Evolutionary conservation across 1,140 invertebrate species (phyloP).

Genomic region (Ditylenchus dipsaci): DNA sequence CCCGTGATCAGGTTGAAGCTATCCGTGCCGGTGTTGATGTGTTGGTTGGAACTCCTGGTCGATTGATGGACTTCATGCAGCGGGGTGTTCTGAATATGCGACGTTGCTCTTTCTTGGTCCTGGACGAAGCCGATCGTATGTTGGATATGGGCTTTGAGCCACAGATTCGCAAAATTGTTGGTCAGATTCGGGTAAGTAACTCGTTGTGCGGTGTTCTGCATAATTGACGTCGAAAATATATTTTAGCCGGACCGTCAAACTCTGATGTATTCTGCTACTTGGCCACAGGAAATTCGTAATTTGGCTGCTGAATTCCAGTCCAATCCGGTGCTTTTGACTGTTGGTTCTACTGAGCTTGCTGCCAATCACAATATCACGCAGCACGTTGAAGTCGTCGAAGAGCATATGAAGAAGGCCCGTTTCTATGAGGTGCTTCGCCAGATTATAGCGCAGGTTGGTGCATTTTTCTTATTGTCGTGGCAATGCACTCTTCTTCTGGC

Average conservation of each 20-base stretch:
- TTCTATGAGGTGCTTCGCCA: constrained; percentile 42
- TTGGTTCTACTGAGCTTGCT: constrained; percentile 82
- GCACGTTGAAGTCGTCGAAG: constrained; percentile 47
- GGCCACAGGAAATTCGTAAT: constrained; percentile 89
- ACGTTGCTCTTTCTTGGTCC: constrained; percentile 84
- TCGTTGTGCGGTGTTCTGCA: background rate
- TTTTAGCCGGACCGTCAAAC: constrained; percentile 77
- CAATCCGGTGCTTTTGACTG: constrained; percentile 85
- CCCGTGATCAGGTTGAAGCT: constrained; percentile 69
- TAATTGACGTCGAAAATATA: background rate
- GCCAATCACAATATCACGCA: constrained; percentile 64
- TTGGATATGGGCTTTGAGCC: constrained; percentile 99
- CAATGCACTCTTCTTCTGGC: background rate
- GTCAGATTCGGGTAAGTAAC: constrained; percentile 60
- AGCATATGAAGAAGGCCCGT: constrained; percentile 40
- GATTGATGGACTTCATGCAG: constrained; percentile 90
- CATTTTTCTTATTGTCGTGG: background rate
- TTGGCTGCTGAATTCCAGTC: constrained; percentile 87
- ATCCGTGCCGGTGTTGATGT: constrained; percentile 67
- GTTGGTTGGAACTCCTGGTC: constrained; percentile 74
- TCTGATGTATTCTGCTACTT: constrained; percentile 96
- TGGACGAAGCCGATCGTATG: constrained; percentile 98
- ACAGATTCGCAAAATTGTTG: constrained; percentile 91
- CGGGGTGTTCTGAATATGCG: constrained; percentile 78
- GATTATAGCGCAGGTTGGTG: constrained; percentile 24